phyloP scores from a whole-genome alignment of 2,113 vertebrate genomes.

The Brachyhypopomus gauderio region DNA sequence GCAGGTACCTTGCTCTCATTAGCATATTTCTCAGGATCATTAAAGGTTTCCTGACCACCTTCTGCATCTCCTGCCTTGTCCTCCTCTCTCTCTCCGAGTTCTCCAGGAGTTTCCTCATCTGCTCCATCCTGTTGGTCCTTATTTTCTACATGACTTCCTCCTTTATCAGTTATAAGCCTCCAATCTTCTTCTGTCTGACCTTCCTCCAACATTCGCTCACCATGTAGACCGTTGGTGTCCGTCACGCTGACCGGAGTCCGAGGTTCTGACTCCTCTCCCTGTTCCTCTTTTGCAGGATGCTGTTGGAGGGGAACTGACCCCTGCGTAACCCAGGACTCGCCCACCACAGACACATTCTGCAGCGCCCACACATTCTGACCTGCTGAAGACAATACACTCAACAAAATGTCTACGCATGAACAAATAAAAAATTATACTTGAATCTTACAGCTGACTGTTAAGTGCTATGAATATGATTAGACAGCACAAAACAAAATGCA shows the following conservation, averaged over 20 bases:
- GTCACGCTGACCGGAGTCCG: background rate
- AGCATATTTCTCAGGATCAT: background rate
- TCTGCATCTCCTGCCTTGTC: background rate
- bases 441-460: too few relatives aligned
- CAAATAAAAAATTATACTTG: background rate
- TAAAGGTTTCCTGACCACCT: slow-evolving; percentile 1
- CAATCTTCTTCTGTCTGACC: background rate
- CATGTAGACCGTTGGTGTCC: background rate
- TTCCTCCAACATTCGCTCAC: background rate
- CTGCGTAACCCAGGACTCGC: slow-evolving; percentile 17
- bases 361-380: slow-evolving; percentile 30
- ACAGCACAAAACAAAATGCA: too few relatives aligned
- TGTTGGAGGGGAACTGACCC: slow-evolving; percentile 28
- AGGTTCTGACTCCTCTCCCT: slow-evolving; percentile 7
- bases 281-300: background rate
- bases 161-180: too few relatives aligned
- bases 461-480: too few relatives aligned
- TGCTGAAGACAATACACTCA: slow-evolving; percentile 18
- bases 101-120: background rate
- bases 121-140: slow-evolving; percentile 16
- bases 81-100: slow-evolving; percentile 7
- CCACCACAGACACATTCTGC: slow-evolving; percentile 15
- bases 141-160: background rate
- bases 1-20: background rate
- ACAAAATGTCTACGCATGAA: background rate